Conservation (phyloP, 2,888 invertebrate genomes). For the Chrysopilus asiliformis region DNA sequence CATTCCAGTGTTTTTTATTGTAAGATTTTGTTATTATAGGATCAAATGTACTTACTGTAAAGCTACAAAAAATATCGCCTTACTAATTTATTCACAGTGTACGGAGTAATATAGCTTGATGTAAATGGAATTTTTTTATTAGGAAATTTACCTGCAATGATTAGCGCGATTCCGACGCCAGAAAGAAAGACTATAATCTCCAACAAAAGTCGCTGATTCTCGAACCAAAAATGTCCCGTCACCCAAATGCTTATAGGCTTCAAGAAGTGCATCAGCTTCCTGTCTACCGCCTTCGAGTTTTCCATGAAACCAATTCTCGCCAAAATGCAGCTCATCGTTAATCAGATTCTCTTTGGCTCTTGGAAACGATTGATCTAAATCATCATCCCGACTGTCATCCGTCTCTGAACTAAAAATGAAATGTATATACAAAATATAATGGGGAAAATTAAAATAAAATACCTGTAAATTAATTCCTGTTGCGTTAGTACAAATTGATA, state of each 20-base stretch:
- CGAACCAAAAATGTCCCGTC: constrained; percentile 88
- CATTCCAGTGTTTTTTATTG: too few species aligned
- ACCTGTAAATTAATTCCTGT: constrained; percentile 74
- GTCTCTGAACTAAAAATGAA: constrained; percentile 33
- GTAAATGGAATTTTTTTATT: neutral
- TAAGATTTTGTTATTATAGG: too few species aligned
- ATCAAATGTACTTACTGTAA: too few species aligned
- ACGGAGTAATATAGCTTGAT: neutral
- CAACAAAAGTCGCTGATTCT: constrained; percentile 90
- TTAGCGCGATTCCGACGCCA: constrained; percentile 82
- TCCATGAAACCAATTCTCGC: constrained; percentile 91
- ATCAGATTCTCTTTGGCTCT: constrained; percentile 50
- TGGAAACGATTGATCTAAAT: constrained; percentile 38
- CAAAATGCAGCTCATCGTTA: constrained; percentile 80
- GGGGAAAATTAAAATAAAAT: neutral
- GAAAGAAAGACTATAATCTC: constrained; percentile 90
- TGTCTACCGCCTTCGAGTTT: constrained; percentile 64
- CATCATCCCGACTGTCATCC: constrained; percentile 48
- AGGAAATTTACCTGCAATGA: constrained; percentile 47
- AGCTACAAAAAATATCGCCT: too few species aligned
- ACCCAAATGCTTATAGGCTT: constrained; percentile 65
- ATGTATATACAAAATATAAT: neutral
- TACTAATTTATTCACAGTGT: too few species aligned
- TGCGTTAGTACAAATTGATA: constrained; percentile 88
- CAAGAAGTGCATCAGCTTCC: constrained; percentile 56